These are phyloP conservation scores for Rhabdomys pumilio DNA, from an alignment of 2,797 vertebrate genomes.

Conservation along the genomic window DNA sequence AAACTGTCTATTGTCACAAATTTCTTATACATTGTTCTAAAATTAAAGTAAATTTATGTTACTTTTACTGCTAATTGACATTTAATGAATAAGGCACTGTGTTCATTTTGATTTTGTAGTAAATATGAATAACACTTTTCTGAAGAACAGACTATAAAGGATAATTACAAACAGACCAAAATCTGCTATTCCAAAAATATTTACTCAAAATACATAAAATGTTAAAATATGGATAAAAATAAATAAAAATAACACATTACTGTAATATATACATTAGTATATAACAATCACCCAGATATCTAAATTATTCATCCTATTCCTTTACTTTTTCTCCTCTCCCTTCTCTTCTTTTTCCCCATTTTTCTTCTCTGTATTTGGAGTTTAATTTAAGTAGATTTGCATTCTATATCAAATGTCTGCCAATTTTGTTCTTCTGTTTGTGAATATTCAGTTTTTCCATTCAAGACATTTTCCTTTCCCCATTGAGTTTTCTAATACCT, in stretches of 20 bases:
- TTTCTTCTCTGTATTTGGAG: background rate
- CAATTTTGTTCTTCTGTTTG: background rate
- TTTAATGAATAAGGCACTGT: background rate
- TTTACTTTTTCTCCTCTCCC: background rate
- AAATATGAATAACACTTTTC: background rate
- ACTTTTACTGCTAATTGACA: background rate
- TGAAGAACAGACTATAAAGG: background rate
- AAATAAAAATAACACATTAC: background rate
- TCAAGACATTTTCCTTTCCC: background rate
- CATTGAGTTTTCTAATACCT: background rate
- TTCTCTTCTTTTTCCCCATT: background rate
- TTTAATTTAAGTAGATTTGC: background rate
- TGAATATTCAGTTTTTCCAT: background rate
- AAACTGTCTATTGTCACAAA: background rate
- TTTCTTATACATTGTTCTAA: slow-evolving; percentile 2
- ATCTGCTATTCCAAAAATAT: background rate
- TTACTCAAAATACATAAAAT: slow-evolving; percentile 14
- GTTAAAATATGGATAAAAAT: slow-evolving; percentile 34
- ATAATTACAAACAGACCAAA: background rate
- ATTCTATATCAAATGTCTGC: background rate
- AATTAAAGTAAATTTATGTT: background rate
- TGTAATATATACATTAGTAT: background rate
- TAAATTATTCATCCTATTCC: background rate
- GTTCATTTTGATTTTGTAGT: slow-evolving; percentile 36
- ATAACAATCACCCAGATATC: background rate